Percentiles rank a stretch among this genome's conserved stretches.
Evolutionary conservation across 2,797 vertebrate species (phyloP).

Genomic region (Enteromius anoplus): DNA sequence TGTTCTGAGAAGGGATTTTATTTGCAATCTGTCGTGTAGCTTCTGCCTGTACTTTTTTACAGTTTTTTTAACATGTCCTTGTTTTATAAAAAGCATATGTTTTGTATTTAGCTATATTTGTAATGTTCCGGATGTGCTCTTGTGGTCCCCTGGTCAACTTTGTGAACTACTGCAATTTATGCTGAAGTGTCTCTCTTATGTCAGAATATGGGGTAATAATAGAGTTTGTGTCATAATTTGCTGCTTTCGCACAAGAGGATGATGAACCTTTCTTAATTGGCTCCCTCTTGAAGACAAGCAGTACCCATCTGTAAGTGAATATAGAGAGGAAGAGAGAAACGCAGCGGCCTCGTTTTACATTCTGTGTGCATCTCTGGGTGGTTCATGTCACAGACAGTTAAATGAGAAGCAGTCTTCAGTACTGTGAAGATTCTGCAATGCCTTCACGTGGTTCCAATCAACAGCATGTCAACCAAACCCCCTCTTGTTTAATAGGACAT

Average conservation of each 20-base stretch:
- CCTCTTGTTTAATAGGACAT: conserved; percentile 28
- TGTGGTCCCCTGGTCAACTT: neutral
- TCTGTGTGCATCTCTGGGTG: neutral
- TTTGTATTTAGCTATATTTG: neutral
- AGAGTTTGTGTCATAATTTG: conserved; percentile 36
- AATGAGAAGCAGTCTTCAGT: neutral
- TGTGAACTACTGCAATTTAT: conserved; percentile 23
- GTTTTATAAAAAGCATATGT: neutral
- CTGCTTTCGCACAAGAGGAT: conserved; percentile 38
- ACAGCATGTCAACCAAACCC: conserved; percentile 13
- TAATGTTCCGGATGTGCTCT: neutral
- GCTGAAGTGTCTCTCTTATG: conserved; percentile 9
- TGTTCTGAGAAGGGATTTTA: conserved; percentile 2
- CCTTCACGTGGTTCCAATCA: conserved; percentile 27
- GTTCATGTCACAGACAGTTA: conserved; percentile 26
- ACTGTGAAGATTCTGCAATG: conserved; percentile 26
- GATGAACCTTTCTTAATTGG: conserved; percentile 40
- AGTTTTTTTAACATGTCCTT: neutral
- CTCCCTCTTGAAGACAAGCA: neutral
- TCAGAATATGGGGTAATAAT: conserved; percentile 28
- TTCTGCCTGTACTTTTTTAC: neutral
- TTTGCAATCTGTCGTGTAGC: neutral
- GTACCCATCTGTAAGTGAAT: neutral
- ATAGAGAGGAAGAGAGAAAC: neutral
- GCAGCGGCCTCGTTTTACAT: neutral